Evolutionary conservation across 2,888 invertebrate genomes (phyloP), one percentile per base, ranked within the genome.

Genomic region (Drosophila siamana): DNA sequence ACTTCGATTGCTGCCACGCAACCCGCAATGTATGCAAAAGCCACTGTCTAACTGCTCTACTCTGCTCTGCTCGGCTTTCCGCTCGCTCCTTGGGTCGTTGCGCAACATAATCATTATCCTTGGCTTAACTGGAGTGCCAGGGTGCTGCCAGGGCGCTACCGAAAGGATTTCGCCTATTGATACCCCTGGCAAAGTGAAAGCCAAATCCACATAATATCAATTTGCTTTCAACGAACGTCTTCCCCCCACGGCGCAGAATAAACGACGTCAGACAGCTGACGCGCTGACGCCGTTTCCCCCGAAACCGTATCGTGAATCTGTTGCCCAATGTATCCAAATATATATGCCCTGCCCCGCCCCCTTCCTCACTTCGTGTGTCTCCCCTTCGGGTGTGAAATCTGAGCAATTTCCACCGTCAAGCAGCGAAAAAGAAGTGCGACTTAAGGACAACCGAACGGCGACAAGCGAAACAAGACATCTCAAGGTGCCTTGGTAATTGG

Each of bases 131-230:
- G 64, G 74, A 86, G 86, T 65, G 71, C n/a, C n/a, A n/a, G n/a
- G n/a, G 9, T 36, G 67, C 41, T 57, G 62, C 44, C 70, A 54
- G 52, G 64, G 54, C 65, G 26, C 62, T 61, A 66, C 57, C 57
- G 72, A 84, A 86, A 88, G 86, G 86, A 88, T 89, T 89, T 76
- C 77, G 89, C 78, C 78, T 70, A 88, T 86, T 84, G 89, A 88
- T 89, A 80, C 73, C 79, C 79, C 40, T 16, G 55, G 54, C 77
- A 73, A 88, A 84, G 87, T 88, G 87, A 88, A 86, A 89, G 87
- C 86, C 79, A 89, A 88, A 86, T 79, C 87, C 90, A 79, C 87
- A 85, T 83, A 78, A 86, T 90, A 90, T 90, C 90, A 89, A 89
- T 90, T 90, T 90, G 81, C 87, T 83, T 85, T 80, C 83, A 90